Evolutionary conservation across 2,888 invertebrate genomes (phyloP), one percentile per base, ranked within the genome.

Genomic region (Protodeltote pygarga): DNA sequence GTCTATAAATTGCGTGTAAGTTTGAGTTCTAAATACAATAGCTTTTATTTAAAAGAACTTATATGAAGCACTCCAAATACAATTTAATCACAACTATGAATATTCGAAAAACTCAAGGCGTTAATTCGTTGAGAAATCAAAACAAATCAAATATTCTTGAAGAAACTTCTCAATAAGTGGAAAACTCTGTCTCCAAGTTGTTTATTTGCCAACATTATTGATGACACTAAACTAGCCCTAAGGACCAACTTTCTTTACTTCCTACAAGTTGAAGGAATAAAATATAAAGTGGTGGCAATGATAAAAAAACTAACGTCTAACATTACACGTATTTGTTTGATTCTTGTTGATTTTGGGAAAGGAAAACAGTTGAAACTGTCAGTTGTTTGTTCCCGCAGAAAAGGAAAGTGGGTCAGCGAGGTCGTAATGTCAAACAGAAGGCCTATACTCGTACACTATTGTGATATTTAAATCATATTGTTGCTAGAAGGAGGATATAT

Each of bases 401-500:
- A 46, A 42, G 9, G 33, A 34, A 60, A 51, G n/a, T 64, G 10
- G 65, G 60, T 51, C 59, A 33, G 32, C 10, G 21, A 14, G 50
- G 25, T 58, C 29, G 39, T 40, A 40, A 47, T 34, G 20, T 35
- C 29, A 3, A 8, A 1, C 15, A 8, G 9, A 21, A 47, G 41
- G 37, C 29, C 47, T 63, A 47, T 31, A 24, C 48, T 55, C 11
- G 33, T 37, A 51, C 51, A 64, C 41, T 50, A 42, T 48, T 65
- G 65, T 42, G 44, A 64, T 64, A 51, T 51, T 51, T 47, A 58
- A 61, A 59, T 58, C 17, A 31, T 42, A 64, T 54, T 37, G 29
- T 33, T 23, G 19, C 24, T 28, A 11, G 19, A 50, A 9, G 24
- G 16, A n/a, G 17, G 5, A 14, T 15, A 21, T 32, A 9, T 29